Evolutionary conservation across 2,797 vertebrate species (phyloP).

Genomic region (Menidia menidia): DNA sequence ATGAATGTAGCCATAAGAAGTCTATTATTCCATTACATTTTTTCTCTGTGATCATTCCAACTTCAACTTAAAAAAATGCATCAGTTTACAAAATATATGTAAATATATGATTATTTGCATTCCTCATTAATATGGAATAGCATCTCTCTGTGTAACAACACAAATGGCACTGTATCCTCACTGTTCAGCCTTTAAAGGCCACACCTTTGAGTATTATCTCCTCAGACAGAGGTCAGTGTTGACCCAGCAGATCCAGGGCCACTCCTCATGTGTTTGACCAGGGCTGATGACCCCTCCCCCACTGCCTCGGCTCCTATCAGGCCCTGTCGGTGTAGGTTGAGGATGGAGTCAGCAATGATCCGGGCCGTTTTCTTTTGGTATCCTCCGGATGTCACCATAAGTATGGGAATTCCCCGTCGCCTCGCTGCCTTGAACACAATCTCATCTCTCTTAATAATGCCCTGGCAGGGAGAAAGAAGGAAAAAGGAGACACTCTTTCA

Average conservation of each 20-base stretch:
- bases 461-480: conserved; percentile 74
- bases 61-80: no score
- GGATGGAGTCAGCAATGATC: conserved; percentile 96
- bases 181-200: conserved; percentile 18
- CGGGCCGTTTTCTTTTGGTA: conserved; percentile 95
- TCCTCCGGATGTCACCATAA: conserved; percentile 96
- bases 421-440: conserved; percentile 89
- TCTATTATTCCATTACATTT: no score
- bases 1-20: neutral
- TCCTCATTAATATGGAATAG: no score
- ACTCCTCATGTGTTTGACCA: conserved; percentile 53
- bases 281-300: conserved; percentile 64
- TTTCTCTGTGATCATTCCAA: no score
- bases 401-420: conserved; percentile 85
- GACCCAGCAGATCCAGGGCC: conserved; percentile 57
- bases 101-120: no score
- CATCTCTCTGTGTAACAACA: no score
- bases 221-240: conserved; percentile 50
- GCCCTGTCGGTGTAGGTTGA: conserved; percentile 87
- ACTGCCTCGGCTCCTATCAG: conserved; percentile 80
- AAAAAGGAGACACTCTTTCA: conserved; percentile 12
- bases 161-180: no score
- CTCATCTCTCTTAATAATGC: conserved; percentile 91
- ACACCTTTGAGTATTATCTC: neutral
- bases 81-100: no score